Conservation (phyloP, 2,113 vertebrate species). For the Tenebrosternarchus preto region DNA sequence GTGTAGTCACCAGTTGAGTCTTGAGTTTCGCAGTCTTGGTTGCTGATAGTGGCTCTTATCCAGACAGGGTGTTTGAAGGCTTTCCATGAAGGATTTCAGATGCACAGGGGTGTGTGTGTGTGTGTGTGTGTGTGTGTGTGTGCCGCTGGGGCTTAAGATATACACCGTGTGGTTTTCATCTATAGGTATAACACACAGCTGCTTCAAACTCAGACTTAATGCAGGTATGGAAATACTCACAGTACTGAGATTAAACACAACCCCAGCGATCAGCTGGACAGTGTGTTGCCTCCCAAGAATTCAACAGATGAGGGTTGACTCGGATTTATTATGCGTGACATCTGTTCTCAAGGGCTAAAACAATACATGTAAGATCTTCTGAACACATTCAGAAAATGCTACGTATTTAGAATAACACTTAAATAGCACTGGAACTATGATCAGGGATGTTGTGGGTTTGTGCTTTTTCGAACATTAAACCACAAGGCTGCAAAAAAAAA, state of each 20-base stretch:
- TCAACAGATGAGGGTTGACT: not conserved
- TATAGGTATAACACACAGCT: not conserved
- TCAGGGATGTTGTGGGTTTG: constrained; percentile 3
- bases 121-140: constrained; percentile 51
- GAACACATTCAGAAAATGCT: not conserved
- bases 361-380: not conserved
- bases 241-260: too few relatives aligned
- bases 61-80: constrained; percentile 45
- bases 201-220: not conserved
- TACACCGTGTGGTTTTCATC: constrained; percentile 1
- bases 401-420: not conserved
- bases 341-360: not conserved
- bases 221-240: not conserved
- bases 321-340: not conserved
- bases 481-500: constrained; percentile 38
- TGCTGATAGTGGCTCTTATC: constrained; percentile 22
- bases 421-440: too few relatives aligned
- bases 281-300: not conserved
- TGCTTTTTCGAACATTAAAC: constrained; percentile 35
- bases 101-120: constrained; percentile 59
- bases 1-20: not conserved
- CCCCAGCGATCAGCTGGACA: too few relatives aligned
- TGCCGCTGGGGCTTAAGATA: not conserved
- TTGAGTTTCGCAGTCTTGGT: not conserved
- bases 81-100: constrained; percentile 60